Evolutionary conservation across 37 sponge, comb jelly and placozoan genomes (phyloP), one percentile per base, ranked within the genome.

Genomic region (Chondrosia reniformis): DNA sequence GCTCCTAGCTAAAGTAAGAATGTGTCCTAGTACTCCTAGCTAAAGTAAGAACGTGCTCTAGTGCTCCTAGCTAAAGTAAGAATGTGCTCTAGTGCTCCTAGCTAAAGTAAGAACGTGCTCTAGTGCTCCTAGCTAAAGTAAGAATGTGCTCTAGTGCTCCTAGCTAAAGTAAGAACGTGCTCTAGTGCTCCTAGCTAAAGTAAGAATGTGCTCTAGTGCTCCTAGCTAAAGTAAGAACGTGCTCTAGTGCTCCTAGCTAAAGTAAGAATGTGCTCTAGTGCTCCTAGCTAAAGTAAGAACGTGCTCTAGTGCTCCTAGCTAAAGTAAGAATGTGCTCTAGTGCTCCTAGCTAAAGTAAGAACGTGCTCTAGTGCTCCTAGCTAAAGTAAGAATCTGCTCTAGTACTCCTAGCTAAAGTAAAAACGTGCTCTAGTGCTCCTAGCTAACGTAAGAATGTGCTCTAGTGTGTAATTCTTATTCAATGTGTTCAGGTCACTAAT

Each of bases 111-210:
- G 97, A 94, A 3, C 93, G 83, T 46, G 78, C 93, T 12, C 91
- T 85, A 3, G 55, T 96, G 9, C 77, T 96, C 2, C 41, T 96
- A 46, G 80, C 80, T 13, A 92, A 96, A 84, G 97, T 95, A 56
- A 25, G 45, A 24, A 22, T 55, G n/a, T n/a, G n/a, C n/a, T n/a
- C n/a, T n/a, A n/a, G n/a, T n/a, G n/a, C 24, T 65, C 74, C 30
- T 92, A 93, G 57, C 91, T 94, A 22, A 80, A 80, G 31, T 79
- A 86, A 21, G 97, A 94, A 3, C 93, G 83, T 46, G 78, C 93
- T 12, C 91, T 85, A 3, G 55, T 96, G 9, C 77, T 96, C 2
- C 41, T 96, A 46, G 80, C 80, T 13, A 92, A 96, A 84, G 97
- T 95, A 56, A 25, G 45, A 24, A 22, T 55, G n/a, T n/a, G n/a